Evolutionary conservation across 37 sponge, comb jelly and placozoan species (phyloP).

Genomic region (Halisarca cf. caerulea): DNA sequence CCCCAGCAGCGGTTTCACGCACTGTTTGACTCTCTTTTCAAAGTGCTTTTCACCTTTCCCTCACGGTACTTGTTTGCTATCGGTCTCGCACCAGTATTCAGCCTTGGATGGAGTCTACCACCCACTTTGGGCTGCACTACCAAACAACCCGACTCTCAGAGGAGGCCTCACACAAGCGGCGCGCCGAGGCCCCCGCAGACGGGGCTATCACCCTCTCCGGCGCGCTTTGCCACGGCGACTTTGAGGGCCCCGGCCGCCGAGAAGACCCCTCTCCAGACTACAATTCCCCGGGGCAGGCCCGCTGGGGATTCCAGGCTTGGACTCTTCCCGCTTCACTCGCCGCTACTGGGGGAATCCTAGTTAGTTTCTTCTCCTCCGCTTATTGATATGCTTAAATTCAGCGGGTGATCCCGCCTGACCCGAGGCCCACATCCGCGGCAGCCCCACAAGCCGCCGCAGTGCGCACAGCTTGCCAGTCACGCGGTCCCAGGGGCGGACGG

Average conservation of each 20-base stretch:
- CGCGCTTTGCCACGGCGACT: slow-evolving; percentile 72
- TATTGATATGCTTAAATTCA: slow-evolving; percentile 94
- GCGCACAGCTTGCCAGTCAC: no score
- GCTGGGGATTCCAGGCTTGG: slow-evolving; percentile 74
- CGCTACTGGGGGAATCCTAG: slow-evolving; percentile 89
- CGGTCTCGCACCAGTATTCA: slow-evolving; percentile 61
- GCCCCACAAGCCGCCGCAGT: no score
- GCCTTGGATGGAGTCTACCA: slow-evolving; percentile 79
- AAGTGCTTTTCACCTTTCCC: slow-evolving; percentile 82
- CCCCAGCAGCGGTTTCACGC: slow-evolving; percentile 78
- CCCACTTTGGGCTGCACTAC: slow-evolving; percentile 84
- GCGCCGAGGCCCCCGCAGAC: slow-evolving; percentile 27
- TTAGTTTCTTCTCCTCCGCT: slow-evolving; percentile 93
- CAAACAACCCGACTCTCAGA: slow-evolving; percentile 87
- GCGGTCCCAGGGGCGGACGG: no score
- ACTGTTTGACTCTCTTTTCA: slow-evolving; percentile 83
- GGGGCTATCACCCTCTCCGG: slow-evolving; percentile 84
- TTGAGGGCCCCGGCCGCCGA: not conserved
- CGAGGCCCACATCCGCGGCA: slow-evolving; percentile 35
- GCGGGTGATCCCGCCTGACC: slow-evolving; percentile 83
- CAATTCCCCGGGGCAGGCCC: slow-evolving; percentile 19
- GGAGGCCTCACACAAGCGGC: not conserved
- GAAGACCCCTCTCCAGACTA: slow-evolving; percentile 18
- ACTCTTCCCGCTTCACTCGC: slow-evolving; percentile 90
- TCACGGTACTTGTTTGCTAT: slow-evolving; percentile 76